A percentile compares a stretch with the other conserved stretches of the same genome.
These are phyloP conservation scores for Trichomycterus rosablanca DNA, from an alignment of 2,113 vertebrate species.

Conservation along the genomic window DNA sequence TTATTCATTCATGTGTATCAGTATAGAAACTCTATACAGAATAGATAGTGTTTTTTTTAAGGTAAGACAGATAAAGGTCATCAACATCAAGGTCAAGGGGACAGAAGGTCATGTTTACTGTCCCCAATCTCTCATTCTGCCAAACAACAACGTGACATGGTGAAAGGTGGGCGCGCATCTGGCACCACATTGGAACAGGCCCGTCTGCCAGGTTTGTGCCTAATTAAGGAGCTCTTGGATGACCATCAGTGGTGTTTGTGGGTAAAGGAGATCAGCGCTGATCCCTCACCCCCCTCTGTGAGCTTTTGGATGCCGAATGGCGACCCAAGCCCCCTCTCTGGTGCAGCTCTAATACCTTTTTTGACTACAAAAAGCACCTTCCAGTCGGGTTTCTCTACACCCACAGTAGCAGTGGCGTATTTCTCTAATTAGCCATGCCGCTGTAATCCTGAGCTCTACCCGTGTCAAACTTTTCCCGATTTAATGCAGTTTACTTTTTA, in stretches of 20 bases:
- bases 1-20: too few relatives aligned
- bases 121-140: constrained; percentile 34
- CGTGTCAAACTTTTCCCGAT: constrained; percentile 31
- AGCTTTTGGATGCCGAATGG: constrained; percentile 35
- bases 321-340: constrained; percentile 17
- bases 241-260: constrained; percentile 75
- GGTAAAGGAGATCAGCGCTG: constrained; percentile 62
- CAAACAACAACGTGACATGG: constrained; percentile 70
- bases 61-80: neutral
- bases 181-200: constrained; percentile 69
- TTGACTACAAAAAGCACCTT: too few relatives aligned
- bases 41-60: too few relatives aligned
- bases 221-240: constrained; percentile 79
- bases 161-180: constrained; percentile 73
- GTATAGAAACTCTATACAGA: too few relatives aligned
- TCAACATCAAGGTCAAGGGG: constrained; percentile 52
- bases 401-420: neutral
- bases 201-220: constrained; percentile 74
- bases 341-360: constrained; percentile 21
- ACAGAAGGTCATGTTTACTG: constrained; percentile 36
- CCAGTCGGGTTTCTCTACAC: constrained; percentile 26
- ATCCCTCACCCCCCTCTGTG: constrained; percentile 13
- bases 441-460: constrained; percentile 9
- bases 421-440: constrained; percentile 12
- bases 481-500: constrained; percentile 46